Evolutionary conservation across 2,888 invertebrate genomes (phyloP), one percentile per base, ranked within the genome.

Genomic region (Oithona nana): DNA sequence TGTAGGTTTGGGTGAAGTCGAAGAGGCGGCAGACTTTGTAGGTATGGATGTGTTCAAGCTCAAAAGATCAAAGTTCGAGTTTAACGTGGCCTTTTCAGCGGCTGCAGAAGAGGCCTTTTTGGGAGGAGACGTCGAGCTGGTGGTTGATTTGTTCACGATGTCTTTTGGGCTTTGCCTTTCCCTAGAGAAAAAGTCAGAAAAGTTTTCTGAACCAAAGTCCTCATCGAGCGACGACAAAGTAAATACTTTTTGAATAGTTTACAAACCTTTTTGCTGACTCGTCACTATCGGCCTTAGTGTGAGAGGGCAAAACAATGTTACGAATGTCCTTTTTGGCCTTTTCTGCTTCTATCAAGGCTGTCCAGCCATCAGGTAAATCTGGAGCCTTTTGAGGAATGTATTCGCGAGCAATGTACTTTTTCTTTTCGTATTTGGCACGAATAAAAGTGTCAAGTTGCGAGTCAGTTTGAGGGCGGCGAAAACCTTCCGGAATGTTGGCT

Each of bases 361-460:
- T 28, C 60, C 60, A 60, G 2, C 60, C 60, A 4, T 51, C 60
- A 3, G 60, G 60, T 1, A 51, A 51, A 2, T 60, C 60, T 20
- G 60, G 60, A 60, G 39, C 54, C 56, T 13, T 61, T 61, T 88
- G 88, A 50, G 86, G 88, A 59, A 94, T 87, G 93, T 93, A 95
- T 76, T 95, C 95, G 69, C 73, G 83, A n/a, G 95, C 95, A 69
- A 95, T 88, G 74, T 94, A 98, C 73, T 95, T 94, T 77, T 94
- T 97, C 72, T 90, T 88, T 74, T 99, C 98, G 73, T 99, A 99
- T 76, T 98, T 98, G 65, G 93, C 89, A 66, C 97, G 81, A 69
- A 98, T 92, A 75, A 98, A 99, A 62, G 86, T 84, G 73, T 98
- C 98, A 54, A 99, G 77, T 16, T 88, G 85, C 60, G 88, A 83